Percentiles rank a stretch among this genome's conserved stretches.
These are phyloP conservation scores for Mantis religiosa DNA, from an alignment of 2,888 invertebrate species.

Conservation along the genomic window DNA sequence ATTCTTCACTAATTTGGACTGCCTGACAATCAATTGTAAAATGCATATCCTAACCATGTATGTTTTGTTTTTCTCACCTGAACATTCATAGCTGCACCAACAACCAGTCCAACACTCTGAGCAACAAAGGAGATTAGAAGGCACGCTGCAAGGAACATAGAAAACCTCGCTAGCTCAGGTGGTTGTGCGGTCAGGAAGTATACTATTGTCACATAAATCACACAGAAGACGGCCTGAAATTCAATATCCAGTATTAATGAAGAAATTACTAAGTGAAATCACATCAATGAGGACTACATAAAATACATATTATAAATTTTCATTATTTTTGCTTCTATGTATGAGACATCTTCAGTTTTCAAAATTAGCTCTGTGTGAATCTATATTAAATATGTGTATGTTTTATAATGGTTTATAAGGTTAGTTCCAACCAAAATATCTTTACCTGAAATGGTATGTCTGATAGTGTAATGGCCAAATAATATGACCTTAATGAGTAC, in stretches of 20 bases:
- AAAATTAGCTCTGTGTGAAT: too few relatives aligned
- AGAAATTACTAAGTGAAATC: neutral
- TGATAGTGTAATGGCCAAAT: slow-evolving; percentile 90
- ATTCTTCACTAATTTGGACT: too few relatives aligned
- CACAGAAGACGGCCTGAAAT: slow-evolving; percentile 84
- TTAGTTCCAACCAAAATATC: neutral
- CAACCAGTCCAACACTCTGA: slow-evolving; percentile 90
- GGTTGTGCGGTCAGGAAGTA: slow-evolving; percentile 95
- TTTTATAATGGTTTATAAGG: too few relatives aligned
- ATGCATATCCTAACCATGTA: too few relatives aligned
- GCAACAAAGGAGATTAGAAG: slow-evolving; percentile 90
- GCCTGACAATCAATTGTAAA: too few relatives aligned
- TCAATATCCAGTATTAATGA: slow-evolving; percentile 27
- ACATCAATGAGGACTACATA: too few relatives aligned
- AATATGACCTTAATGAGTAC: slow-evolving; percentile 93
- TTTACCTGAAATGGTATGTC: slow-evolving; percentile 96
- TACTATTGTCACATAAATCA: slow-evolving; percentile 87
- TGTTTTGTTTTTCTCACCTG: slow-evolving; percentile 51
- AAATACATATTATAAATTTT: too few relatives aligned
- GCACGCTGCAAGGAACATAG: slow-evolving; percentile 85
- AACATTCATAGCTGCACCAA: slow-evolving; percentile 93
- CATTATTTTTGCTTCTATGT: too few relatives aligned
- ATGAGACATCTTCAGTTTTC: too few relatives aligned
- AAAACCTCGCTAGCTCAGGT: slow-evolving; percentile 72
- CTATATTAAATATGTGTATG: too few relatives aligned